Conservation (phyloP, 2,113 vertebrate genomes). For the Misgurnus anguillicaudatus region DNA sequence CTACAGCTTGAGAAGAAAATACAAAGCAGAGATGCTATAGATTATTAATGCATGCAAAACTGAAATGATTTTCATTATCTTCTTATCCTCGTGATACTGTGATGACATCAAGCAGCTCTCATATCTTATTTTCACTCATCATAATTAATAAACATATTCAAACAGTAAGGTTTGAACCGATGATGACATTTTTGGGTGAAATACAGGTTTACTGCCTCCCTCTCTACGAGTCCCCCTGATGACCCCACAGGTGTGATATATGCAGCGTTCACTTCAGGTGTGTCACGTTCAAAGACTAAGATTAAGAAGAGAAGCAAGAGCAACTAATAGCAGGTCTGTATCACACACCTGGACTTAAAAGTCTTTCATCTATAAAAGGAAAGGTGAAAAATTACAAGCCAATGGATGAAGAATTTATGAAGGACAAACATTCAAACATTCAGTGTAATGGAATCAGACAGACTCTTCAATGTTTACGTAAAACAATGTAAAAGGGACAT, state of each 20-base stretch:
- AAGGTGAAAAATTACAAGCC: slow-evolving; percentile 71
- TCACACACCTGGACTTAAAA: slow-evolving; percentile 68
- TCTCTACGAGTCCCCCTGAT: too few relatives aligned
- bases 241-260: not conserved
- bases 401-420: slow-evolving; percentile 48
- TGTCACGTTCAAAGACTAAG: slow-evolving; percentile 32
- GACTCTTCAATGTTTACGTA: too few relatives aligned
- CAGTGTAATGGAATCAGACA: slow-evolving; percentile 49
- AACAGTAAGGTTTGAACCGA: too few relatives aligned
- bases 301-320: slow-evolving; percentile 48
- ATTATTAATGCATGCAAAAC: too few relatives aligned
- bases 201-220: too few relatives aligned
- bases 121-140: too few relatives aligned
- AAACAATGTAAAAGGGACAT: too few relatives aligned
- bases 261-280: not conserved
- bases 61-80: too few relatives aligned
- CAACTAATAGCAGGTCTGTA: slow-evolving; percentile 52
- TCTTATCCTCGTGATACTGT: too few relatives aligned
- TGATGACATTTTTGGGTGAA: too few relatives aligned
- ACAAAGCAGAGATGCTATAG: not conserved
- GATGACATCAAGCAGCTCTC: too few relatives aligned
- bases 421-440: slow-evolving; percentile 53
- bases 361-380: slow-evolving; percentile 72
- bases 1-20: not conserved
- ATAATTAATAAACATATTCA: too few relatives aligned